A percentile compares a stretch with the other conserved stretches of the same genome.
These are phyloP conservation scores for Clivina fossor DNA, from an alignment of 2,888 invertebrate genomes.

Conservation along the genomic window DNA sequence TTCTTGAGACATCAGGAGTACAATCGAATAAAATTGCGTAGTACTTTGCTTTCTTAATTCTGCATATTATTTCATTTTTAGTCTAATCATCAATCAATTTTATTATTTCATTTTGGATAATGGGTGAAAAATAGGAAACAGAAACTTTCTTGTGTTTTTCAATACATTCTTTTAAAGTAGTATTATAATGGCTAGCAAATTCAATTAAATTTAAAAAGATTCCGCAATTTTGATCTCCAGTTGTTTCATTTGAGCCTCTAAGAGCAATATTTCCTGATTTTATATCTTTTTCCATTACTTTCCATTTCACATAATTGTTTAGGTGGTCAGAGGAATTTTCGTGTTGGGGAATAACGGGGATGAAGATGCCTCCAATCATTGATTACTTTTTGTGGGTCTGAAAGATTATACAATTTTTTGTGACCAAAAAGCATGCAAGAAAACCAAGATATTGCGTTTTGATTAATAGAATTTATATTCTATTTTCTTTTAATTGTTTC, in stretches of 20 bases:
- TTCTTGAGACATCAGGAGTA: conserved; percentile 36
- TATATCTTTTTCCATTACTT: neutral
- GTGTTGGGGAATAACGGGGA: neutral
- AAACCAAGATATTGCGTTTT: neutral
- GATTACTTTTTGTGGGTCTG: neutral
- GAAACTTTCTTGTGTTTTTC: conserved; percentile 25
- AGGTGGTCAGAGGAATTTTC: too few species aligned
- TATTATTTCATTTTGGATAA: conserved; percentile 31
- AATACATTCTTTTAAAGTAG: neutral
- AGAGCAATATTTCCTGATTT: neutral
- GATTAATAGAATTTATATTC: neutral
- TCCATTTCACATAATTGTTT: neutral
- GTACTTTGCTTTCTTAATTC: conserved; percentile 35
- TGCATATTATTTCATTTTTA: conserved; percentile 29
- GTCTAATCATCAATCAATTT: conserved; percentile 28
- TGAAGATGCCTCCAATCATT: neutral
- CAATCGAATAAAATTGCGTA: conserved; percentile 36
- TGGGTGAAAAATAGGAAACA: conserved; percentile 29
- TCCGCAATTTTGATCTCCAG: neutral
- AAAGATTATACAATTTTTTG: neutral
- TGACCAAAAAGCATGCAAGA: neutral
- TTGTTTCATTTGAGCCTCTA: neutral
- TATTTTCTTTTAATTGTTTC: neutral
- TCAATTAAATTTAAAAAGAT: neutral
- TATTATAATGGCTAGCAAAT: neutral